Percentiles rank a stretch among this genome's conserved stretches.
Evolutionary conservation across 1,140 invertebrate species (phyloP).

Genomic region (Drosophila parabipectinata): DNA sequence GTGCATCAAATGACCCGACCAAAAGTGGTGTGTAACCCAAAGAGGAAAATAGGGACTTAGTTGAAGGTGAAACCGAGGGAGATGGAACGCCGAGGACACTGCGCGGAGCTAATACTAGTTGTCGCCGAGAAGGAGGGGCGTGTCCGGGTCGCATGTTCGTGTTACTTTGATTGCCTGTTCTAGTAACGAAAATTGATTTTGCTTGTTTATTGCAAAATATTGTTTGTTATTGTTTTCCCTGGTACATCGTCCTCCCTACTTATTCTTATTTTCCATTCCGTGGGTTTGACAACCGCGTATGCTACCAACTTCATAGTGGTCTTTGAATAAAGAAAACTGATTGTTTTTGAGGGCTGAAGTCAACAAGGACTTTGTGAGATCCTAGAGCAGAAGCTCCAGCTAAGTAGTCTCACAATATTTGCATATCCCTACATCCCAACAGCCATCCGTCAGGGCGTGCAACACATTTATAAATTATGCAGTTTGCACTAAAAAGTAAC

Average conservation of each 20-base stretch:
- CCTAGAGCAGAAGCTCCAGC: background rate
- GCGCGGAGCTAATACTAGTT: constrained; percentile 9
- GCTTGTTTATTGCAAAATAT: constrained; percentile 64
- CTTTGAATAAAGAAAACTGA: constrained; percentile 22
- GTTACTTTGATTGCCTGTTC: constrained; percentile 43
- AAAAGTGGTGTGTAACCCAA: background rate
- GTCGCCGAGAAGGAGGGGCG: constrained; percentile 19
- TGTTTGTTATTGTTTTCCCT: constrained; percentile 46
- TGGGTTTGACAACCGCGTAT: constrained; percentile 20
- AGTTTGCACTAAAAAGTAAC: constrained; percentile 69
- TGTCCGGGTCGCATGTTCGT: constrained; percentile 34
- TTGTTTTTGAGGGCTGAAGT: constrained; percentile 11
- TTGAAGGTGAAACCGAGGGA: background rate
- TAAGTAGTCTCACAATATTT: constrained; percentile 41
- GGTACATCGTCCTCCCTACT: background rate
- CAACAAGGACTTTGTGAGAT: background rate
- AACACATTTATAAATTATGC: constrained; percentile 73
- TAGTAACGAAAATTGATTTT: constrained; percentile 66
- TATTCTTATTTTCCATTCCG: constrained; percentile 10
- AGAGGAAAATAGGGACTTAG: constrained; percentile 1
- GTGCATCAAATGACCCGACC: constrained; percentile 8
- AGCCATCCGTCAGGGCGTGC: constrained; percentile 52
- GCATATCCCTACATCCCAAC: constrained; percentile 20
- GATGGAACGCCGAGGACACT: constrained; percentile 4
- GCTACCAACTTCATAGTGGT: background rate